A percentile compares a stretch with the other conserved stretches of the same genome.
phyloP scores from a whole-genome alignment of 1,140 invertebrate genomes.

The Bilobella aurantiaca region DNA sequence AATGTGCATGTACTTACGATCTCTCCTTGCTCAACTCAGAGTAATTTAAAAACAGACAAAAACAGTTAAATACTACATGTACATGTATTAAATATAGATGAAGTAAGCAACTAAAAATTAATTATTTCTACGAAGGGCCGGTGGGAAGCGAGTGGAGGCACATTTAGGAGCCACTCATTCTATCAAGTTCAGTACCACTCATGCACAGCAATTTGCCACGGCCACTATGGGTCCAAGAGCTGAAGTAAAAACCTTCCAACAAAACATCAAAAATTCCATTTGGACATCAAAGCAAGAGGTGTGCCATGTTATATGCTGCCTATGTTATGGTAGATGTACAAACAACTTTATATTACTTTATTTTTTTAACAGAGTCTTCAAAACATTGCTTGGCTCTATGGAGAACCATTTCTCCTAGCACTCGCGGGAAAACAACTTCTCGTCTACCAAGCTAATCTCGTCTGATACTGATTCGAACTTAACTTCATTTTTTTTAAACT shows the following conservation, averaged over 20 bases:
- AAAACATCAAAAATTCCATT: slow-evolving; percentile 5
- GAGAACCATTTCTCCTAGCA: slow-evolving; percentile 16
- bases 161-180: not conserved
- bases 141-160: slow-evolving; percentile 4
- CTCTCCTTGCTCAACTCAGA: slow-evolving; percentile 6
- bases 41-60: too few relatives aligned
- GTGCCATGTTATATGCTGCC: not conserved
- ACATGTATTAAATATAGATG: too few relatives aligned
- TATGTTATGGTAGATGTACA: not conserved
- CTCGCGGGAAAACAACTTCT: slow-evolving; percentile 11
- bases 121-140: slow-evolving; percentile 3
- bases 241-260: slow-evolving; percentile 18
- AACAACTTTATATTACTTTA: not conserved
- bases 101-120: slow-evolving; percentile 3
- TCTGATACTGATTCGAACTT: not conserved
- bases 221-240: not conserved
- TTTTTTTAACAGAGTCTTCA: slow-evolving; percentile 13
- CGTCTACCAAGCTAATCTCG: slow-evolving; percentile 7
- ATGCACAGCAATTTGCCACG: slow-evolving; percentile 16
- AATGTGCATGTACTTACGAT: slow-evolving; percentile 10
- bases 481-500: slow-evolving; percentile 1
- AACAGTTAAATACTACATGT: too few relatives aligned
- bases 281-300: slow-evolving; percentile 16
- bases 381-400: slow-evolving; percentile 19
- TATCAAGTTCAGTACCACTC: slow-evolving; percentile 13